Conservation (phyloP, 1,140 invertebrate species). For the Atta cephalotes region DNA sequence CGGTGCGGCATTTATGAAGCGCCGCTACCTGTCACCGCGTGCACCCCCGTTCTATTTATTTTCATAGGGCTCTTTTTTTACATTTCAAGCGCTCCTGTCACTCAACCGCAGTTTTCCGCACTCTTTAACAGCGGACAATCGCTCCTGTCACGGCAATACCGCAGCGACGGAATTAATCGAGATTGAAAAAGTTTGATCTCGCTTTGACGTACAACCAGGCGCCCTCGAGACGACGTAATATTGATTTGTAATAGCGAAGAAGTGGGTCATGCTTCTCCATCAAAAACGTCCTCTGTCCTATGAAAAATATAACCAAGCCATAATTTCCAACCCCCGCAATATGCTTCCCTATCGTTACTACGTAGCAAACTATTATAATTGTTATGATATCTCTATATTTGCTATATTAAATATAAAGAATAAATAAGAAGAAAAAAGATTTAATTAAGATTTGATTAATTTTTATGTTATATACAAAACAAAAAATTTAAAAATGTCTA, state of each 20-base stretch:
- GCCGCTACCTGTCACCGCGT: conserved; percentile 73
- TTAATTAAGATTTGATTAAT: neutral
- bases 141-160: conserved; percentile 76
- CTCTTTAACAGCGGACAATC: conserved; percentile 76
- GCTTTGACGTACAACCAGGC: conserved; percentile 72
- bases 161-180: conserved; percentile 74
- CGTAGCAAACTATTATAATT: no score
- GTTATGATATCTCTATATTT: neutral
- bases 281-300: conserved; percentile 45
- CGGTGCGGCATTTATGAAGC: conserved; percentile 68
- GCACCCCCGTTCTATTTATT: conserved; percentile 75
- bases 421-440: neutral
- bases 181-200: conserved; percentile 78
- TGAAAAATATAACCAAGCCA: conserved; percentile 52
- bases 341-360: neutral
- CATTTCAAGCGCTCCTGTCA: conserved; percentile 75
- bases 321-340: conserved; percentile 23
- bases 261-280: conserved; percentile 72
- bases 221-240: conserved; percentile 72
- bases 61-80: conserved; percentile 74
- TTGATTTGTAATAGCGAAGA: conserved; percentile 75
- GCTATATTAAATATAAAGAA: neutral
- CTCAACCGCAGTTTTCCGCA: conserved; percentile 77
- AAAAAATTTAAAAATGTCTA: neutral
- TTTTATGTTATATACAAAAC: neutral